Conservation (phyloP, 2,888 invertebrate genomes). For the Patella ulyssiponensis region DNA sequence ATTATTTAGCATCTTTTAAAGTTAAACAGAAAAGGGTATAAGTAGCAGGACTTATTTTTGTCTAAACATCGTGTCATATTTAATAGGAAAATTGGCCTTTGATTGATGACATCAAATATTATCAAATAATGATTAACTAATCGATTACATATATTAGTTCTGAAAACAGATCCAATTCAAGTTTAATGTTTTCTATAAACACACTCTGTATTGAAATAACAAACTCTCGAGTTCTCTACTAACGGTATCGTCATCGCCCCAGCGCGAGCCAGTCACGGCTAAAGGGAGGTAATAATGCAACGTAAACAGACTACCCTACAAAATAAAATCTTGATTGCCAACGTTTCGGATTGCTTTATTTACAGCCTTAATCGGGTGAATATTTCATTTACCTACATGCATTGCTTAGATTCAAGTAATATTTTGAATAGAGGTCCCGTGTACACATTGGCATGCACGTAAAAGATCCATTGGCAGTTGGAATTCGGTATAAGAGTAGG, state of each 20-base stretch:
- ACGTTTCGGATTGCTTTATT: no score
- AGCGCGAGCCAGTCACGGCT: slow-evolving; percentile 4
- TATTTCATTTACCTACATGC: no score
- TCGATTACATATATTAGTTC: slow-evolving; percentile 4
- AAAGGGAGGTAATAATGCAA: slow-evolving; percentile 22
- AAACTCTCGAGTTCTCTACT: neutral
- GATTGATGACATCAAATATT: neutral
- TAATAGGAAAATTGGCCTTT: slow-evolving; percentile 3
- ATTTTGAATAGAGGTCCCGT: no score
- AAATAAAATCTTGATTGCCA: no score
- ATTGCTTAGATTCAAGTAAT: no score
- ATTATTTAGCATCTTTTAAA: no score
- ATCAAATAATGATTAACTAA: slow-evolving; percentile 7
- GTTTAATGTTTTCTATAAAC: slow-evolving; percentile 1
- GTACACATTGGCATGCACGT: no score
- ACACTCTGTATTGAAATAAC: slow-evolving; percentile 1
- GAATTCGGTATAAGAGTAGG: no score
- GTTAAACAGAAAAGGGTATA: neutral
- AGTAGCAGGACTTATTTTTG: neutral
- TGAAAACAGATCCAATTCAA: neutral
- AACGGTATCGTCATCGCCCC: neutral
- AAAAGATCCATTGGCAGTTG: no score
- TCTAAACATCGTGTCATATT: neutral
- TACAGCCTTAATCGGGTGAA: no score
- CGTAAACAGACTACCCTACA: no score